phyloP scores from a whole-genome alignment of 2,113 vertebrate genomes.

The Australoheros scitulus region DNA sequence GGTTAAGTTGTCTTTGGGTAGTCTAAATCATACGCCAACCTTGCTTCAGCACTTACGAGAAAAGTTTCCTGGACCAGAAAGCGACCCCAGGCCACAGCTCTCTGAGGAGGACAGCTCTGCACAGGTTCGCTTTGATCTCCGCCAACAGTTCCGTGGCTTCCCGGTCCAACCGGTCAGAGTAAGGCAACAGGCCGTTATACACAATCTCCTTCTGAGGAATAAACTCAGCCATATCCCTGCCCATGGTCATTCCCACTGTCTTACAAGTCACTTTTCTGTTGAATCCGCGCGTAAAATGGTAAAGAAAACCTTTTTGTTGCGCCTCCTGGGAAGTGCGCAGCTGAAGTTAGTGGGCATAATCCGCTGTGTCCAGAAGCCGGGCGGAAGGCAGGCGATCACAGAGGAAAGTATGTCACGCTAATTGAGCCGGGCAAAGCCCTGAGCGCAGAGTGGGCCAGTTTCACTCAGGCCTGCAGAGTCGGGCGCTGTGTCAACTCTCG shows the following conservation, averaged over 20 bases:
- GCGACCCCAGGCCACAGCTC: constrained; percentile 97
- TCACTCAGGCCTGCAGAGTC: constrained; percentile 34
- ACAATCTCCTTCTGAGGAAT: constrained; percentile 90
- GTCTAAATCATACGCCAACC: not conserved
- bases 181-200: constrained; percentile 92
- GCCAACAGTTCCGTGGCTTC: constrained; percentile 88
- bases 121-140: constrained; percentile 91
- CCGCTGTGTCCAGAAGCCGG: constrained; percentile 31
- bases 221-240: constrained; percentile 60
- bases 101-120: constrained; percentile 89
- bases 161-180: constrained; percentile 85
- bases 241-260: constrained; percentile 40
- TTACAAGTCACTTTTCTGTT: not conserved
- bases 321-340: constrained; percentile 8
- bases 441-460: constrained; percentile 5
- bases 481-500: constrained; percentile 36
- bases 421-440: constrained; percentile 64
- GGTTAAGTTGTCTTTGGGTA: not conserved
- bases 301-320: not conserved
- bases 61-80: constrained; percentile 94
- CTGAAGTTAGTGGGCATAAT: constrained; percentile 47
- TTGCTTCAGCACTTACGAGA: constrained; percentile 85
- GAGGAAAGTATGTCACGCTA: constrained; percentile 72
- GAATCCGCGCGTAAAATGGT: not conserved
- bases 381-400: constrained; percentile 37